Evolutionary conservation across 2,113 vertebrate genomes (phyloP).

Genomic region (Polypterus bichir): DNA sequence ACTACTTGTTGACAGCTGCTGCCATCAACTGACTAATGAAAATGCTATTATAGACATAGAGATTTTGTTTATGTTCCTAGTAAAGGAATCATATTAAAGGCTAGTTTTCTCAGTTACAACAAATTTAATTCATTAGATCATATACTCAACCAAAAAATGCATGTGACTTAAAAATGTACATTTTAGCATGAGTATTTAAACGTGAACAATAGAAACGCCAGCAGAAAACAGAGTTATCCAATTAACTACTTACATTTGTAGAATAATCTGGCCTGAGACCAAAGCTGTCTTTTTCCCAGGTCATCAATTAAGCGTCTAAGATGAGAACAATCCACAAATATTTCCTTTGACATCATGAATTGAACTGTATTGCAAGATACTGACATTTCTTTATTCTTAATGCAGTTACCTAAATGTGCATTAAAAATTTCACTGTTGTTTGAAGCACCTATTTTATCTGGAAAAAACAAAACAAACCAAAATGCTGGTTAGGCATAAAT

Average conservation of each 20-base stretch:
- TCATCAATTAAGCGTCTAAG: slow-evolving; percentile 68
- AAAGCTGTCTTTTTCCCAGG: slow-evolving; percentile 72
- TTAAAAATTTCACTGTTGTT: slow-evolving; percentile 63
- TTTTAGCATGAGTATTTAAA: not conserved
- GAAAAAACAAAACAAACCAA: not conserved
- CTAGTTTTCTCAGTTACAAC: too few species aligned
- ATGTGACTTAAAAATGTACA: too few species aligned
- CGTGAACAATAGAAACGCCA: not conserved
- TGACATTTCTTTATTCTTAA: slow-evolving; percentile 60
- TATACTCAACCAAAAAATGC: too few species aligned
- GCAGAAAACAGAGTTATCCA: not conserved
- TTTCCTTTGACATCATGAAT: slow-evolving; percentile 69
- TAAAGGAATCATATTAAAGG: too few species aligned
- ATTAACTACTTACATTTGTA: slow-evolving; percentile 70
- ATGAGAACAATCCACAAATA: slow-evolving; percentile 51
- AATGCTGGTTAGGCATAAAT: not conserved
- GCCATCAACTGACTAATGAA: too few species aligned
- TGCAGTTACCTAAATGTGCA: slow-evolving; percentile 58
- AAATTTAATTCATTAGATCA: too few species aligned
- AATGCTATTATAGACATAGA: too few species aligned
- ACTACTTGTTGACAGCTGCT: too few species aligned
- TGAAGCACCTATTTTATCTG: slow-evolving; percentile 52
- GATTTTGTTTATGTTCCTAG: too few species aligned
- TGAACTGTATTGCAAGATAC: slow-evolving; percentile 64
- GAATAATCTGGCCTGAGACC: slow-evolving; percentile 69